Evolutionary conservation across 2,888 invertebrate species (phyloP).

Genomic region (Tuta absoluta): DNA sequence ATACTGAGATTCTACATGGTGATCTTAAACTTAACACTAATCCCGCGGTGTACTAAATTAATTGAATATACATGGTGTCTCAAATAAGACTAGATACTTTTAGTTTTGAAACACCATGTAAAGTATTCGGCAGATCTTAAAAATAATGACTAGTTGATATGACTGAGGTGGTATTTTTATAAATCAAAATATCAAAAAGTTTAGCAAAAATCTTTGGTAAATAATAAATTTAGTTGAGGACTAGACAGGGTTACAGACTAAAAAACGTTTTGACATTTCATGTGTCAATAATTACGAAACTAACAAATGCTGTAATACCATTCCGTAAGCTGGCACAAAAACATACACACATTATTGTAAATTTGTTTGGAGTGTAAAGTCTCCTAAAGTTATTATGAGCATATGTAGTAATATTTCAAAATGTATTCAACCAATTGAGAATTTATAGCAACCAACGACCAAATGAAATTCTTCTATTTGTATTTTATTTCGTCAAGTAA

Average conservation of each 20-base stretch:
- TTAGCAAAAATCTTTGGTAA: conserved; percentile 59
- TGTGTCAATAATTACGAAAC: background rate
- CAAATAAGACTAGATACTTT: background rate
- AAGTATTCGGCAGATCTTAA: conserved; percentile 9
- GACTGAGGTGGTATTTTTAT: conserved; percentile 42
- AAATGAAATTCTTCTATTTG: background rate
- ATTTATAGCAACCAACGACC: background rate
- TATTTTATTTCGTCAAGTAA: background rate
- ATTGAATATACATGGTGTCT: conserved; percentile 7
- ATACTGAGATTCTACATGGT: conserved; percentile 66
- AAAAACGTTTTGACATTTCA: conserved; percentile 34
- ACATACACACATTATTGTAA: conserved; percentile 2
- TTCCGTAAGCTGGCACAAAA: background rate
- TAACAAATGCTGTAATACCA: background rate
- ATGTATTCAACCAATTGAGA: background rate
- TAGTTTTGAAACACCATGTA: background rate
- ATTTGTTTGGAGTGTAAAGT: conserved; percentile 19
- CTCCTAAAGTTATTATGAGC: background rate
- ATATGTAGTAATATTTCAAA: background rate
- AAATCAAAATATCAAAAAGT: conserved; percentile 31
- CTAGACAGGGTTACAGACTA: conserved; percentile 57
- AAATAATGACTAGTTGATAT: conserved; percentile 68
- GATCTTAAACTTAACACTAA: conserved; percentile 52
- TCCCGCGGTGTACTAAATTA: conserved; percentile 57
- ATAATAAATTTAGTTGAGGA: conserved; percentile 43